A percentile compares a stretch with the other conserved stretches of the same genome.
phyloP scores from a whole-genome alignment of 2,888 invertebrate species.

The Boloria selene region DNA sequence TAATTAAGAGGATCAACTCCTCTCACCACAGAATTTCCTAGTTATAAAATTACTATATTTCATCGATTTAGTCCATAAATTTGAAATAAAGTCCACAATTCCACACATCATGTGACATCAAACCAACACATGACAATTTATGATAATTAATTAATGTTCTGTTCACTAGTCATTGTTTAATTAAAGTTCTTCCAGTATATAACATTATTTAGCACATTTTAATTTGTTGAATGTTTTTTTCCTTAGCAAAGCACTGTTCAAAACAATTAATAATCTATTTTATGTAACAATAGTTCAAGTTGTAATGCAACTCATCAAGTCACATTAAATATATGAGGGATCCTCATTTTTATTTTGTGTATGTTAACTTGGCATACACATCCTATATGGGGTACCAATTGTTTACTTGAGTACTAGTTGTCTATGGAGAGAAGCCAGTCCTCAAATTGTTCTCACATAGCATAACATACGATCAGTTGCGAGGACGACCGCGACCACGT shows the following conservation, averaged over 20 bases:
- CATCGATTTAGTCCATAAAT: slow-evolving; percentile 79
- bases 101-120: slow-evolving; percentile 63
- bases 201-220: slow-evolving; percentile 78
- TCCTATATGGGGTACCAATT: slow-evolving; percentile 74
- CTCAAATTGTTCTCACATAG: slow-evolving; percentile 62
- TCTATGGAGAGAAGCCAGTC: slow-evolving; percentile 82
- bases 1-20: slow-evolving; percentile 76
- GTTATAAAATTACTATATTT: slow-evolving; percentile 79
- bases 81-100: slow-evolving; percentile 81
- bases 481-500: slow-evolving; percentile 74
- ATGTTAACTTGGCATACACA: slow-evolving; percentile 56
- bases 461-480: slow-evolving; percentile 66
- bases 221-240: slow-evolving; percentile 79
- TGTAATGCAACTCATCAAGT: slow-evolving; percentile 62
- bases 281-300: slow-evolving; percentile 75
- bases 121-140: slow-evolving; percentile 61
- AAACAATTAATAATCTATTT: slow-evolving; percentile 77
- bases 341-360: slow-evolving; percentile 56
- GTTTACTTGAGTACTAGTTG: slow-evolving; percentile 73
- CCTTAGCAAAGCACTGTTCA: slow-evolving; percentile 77
- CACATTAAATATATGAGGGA: slow-evolving; percentile 55
- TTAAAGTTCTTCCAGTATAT: slow-evolving; percentile 78
- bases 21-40: slow-evolving; percentile 81
- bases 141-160: slow-evolving; percentile 71
- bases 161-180: slow-evolving; percentile 78